Evolutionary conservation across 2,797 vertebrate genomes (phyloP), one percentile per base, ranked within the genome.

Genomic region (Argentina silus): DNA sequence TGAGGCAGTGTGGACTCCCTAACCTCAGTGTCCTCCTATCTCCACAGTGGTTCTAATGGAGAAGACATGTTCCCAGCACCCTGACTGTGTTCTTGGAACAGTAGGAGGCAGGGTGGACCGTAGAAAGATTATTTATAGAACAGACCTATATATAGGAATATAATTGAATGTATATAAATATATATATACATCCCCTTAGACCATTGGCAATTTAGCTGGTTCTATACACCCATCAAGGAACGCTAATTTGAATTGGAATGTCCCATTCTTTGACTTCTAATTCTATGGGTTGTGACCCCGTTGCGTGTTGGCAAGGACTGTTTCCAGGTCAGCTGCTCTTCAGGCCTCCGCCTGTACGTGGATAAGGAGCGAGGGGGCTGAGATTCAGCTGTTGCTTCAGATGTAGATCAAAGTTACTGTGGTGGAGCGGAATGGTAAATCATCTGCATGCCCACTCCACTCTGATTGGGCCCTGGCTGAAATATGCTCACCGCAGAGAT

Each of bases 251-350:
- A 36, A 36, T 36, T 36, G 27, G 27, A 36, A 36, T 36, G 27
- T 36, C 27, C 27, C 27, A 4, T 36, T 36, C 27, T 36, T 2
- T 36, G 27, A 36, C 27, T 36, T 36, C 27, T 36, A 36, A 36
- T 36, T 36, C 27, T 36, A 36, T 36, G 27, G 27, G 27, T 36
- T 36, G 27, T 1, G 27, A 36, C 74, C 70, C 72, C 45, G 79
- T 55, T 81, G 80, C 81, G 50, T 81, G 84, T 78, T 79, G 64
- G 69, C 76, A 67, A 67, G 73, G 69, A 76, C 82, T 86, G 79
- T 91, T 91, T 92, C 87, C 89, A 89, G 91, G 89, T 90, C 91
- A 91, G 81, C 89, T 89, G 73, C 76, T 90, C 57, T 70, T 87
- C 84, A 83, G 80, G 10, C 23, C 77, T 84, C 72, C 85, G 81